phyloP scores from a whole-genome alignment of 2,888 invertebrate genomes.

The Auanema freiburgensis region DNA sequence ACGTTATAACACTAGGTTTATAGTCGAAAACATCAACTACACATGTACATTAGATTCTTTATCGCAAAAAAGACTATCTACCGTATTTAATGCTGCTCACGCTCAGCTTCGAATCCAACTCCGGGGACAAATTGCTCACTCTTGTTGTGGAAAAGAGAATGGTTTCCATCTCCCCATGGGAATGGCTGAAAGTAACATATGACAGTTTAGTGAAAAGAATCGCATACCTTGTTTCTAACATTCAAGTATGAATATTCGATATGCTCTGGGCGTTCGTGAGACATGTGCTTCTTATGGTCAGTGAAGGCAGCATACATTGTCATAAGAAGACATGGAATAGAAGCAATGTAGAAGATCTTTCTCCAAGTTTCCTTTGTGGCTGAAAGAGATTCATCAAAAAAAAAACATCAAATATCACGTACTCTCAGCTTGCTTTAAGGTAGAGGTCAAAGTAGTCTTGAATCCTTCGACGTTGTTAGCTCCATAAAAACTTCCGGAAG shows the following conservation, averaged over 20 bases:
- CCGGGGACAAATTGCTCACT: constrained; percentile 58
- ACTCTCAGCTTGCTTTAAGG: constrained; percentile 53
- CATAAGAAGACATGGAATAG: constrained; percentile 55
- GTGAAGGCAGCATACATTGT: constrained; percentile 54
- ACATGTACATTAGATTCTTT: no score
- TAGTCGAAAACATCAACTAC: no score
- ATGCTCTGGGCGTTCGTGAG: constrained; percentile 54
- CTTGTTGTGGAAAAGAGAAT: constrained; percentile 81
- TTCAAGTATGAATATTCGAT: constrained; percentile 59
- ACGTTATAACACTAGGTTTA: no score
- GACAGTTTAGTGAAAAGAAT: not conserved
- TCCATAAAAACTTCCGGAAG: constrained; percentile 58
- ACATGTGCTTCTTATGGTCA: constrained; percentile 47
- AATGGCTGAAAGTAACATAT: constrained; percentile 72
- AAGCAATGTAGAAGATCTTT: constrained; percentile 59
- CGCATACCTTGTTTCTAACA: constrained; percentile 50
- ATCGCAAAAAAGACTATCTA: no score
- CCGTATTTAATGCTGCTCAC: constrained; percentile 21
- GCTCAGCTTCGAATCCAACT: constrained; percentile 58
- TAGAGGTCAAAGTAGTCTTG: constrained; percentile 36
- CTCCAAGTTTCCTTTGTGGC: constrained; percentile 54
- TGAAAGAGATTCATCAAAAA: constrained; percentile 21
- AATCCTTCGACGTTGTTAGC: constrained; percentile 56
- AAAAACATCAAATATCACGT: constrained; percentile 8
- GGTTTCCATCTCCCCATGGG: constrained; percentile 91